phyloP scores from a whole-genome alignment of 1,140 invertebrate genomes.

The Zaprionus gabonicus region DNA sequence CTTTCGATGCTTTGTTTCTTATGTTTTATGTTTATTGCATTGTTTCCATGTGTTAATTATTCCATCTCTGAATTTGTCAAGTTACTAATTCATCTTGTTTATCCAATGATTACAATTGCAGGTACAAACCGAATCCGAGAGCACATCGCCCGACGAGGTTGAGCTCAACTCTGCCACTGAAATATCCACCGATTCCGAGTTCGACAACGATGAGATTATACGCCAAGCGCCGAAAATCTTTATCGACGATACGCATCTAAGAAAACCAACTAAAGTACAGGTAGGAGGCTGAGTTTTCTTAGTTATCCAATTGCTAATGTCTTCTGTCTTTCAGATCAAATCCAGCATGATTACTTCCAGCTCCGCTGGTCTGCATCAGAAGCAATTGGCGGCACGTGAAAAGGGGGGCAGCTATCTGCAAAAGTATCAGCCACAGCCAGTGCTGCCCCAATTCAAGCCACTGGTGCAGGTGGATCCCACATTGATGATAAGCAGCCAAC shows the following conservation, averaged over 20 bases:
- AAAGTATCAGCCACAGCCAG: conserved; percentile 81
- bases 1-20: conserved; percentile 52
- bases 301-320: background rate
- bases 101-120: conserved; percentile 53
- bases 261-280: conserved; percentile 87
- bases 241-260: conserved; percentile 86
- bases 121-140: conserved; percentile 89
- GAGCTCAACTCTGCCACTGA: conserved; percentile 94
- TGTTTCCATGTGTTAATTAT: conserved; percentile 24
- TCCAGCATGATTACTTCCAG: conserved; percentile 68
- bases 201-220: conserved; percentile 91
- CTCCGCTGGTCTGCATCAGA: conserved; percentile 61
- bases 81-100: conserved; percentile 24
- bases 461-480: conserved; percentile 84
- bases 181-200: conserved; percentile 96
- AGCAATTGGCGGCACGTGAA: conserved; percentile 61
- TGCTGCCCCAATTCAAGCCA: conserved; percentile 86
- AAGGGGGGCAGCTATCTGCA: conserved; percentile 72
- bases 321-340: conserved; percentile 57
- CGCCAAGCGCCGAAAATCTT: conserved; percentile 88
- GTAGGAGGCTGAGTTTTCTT: conserved; percentile 74
- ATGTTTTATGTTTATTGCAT: conserved; percentile 39
- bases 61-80: background rate
- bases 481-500: conserved; percentile 65
- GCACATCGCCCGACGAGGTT: conserved; percentile 88